These are phyloP conservation scores for Hesperia comma DNA, from an alignment of 2,888 invertebrate species.

Conservation along the genomic window DNA sequence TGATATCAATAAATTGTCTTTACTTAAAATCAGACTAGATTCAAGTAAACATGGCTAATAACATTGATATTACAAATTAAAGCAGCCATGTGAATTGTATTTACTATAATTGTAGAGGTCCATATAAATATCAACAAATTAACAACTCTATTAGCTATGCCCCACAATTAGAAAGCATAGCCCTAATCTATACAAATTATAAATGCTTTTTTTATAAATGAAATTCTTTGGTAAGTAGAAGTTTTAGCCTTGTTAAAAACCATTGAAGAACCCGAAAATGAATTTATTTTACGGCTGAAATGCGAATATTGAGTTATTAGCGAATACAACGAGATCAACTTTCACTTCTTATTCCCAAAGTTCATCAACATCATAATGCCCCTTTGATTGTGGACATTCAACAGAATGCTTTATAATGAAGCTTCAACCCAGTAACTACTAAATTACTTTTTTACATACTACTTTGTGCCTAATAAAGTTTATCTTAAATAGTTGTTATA, in stretches of 20 bases:
- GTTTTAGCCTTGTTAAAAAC: constrained; percentile 18
- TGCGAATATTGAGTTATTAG: neutral
- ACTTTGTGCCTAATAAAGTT: constrained; percentile 19
- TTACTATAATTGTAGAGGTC: neutral
- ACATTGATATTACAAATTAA: constrained; percentile 4
- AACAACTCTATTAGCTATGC: neutral
- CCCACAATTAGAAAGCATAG: constrained; percentile 18
- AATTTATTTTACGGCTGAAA: neutral
- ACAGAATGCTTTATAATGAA: neutral
- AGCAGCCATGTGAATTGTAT: no score
- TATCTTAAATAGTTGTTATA: constrained; percentile 20
- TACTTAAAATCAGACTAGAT: constrained; percentile 52
- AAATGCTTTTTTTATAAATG: constrained; percentile 30
- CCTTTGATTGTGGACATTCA: neutral
- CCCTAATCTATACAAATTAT: constrained; percentile 26
- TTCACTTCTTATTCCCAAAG: neutral
- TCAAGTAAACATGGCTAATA: constrained; percentile 38
- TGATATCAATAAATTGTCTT: constrained; percentile 43
- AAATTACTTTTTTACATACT: constrained; percentile 9
- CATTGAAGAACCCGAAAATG: neutral
- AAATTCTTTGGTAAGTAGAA: constrained; percentile 33
- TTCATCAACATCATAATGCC: neutral
- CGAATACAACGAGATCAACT: constrained; percentile 21
- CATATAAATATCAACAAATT: neutral
- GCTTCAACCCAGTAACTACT: neutral